Conservation (phyloP, 1,140 invertebrate species). For the Hesperophylax magnus region DNA sequence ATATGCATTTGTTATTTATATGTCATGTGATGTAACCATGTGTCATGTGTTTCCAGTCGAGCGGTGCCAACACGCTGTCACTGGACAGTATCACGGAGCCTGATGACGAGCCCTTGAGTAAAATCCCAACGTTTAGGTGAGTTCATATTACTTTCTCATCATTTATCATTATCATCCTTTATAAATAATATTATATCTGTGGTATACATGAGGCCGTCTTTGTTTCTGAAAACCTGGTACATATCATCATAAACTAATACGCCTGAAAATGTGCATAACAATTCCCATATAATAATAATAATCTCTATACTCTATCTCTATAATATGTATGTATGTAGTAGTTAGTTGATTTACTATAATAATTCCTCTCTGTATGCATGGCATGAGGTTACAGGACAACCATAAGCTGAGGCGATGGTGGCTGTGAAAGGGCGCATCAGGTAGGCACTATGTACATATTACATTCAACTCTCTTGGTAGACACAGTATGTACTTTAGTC, state of each 20-base stretch:
- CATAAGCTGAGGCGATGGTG: slow-evolving; percentile 3
- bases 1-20: too few relatives aligned
- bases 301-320: too few relatives aligned
- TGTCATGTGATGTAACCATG: too few relatives aligned
- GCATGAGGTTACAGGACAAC: slow-evolving; percentile 1
- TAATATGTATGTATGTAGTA: too few relatives aligned
- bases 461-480: too few relatives aligned
- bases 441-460: too few relatives aligned
- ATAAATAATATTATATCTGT: background rate
- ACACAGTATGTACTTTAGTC: too few relatives aligned
- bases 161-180: background rate
- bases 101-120: background rate
- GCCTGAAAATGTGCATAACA: background rate
- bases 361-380: background rate
- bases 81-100: slow-evolving; percentile 17
- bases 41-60: background rate
- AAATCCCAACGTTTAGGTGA: slow-evolving; percentile 15
- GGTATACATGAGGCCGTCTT: too few relatives aligned
- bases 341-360: background rate
- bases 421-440: background rate
- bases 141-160: background rate
- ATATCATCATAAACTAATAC: too few relatives aligned
- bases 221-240: too few relatives aligned
- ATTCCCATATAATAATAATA: too few relatives aligned
- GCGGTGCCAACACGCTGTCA: background rate